Evolutionary conservation across 2,888 invertebrate genomes (phyloP), one percentile per base, ranked within the genome.

Genomic region (Trypoxylon attenuatum): DNA sequence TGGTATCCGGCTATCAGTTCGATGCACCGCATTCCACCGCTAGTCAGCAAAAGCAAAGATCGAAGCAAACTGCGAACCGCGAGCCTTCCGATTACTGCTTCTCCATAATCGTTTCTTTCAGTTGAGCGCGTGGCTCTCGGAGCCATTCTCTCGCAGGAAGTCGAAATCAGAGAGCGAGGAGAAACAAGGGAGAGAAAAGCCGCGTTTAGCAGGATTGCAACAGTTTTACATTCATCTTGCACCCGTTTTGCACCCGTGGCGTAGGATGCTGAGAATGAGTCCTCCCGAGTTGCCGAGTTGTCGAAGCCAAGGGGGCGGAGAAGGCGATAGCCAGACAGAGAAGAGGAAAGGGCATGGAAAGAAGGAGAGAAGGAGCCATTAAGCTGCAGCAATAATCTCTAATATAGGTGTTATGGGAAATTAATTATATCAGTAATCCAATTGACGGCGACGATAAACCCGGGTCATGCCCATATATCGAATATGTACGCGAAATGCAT

Each of bases 351-450:
- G 15, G 19, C 22, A 8, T 25, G 21, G 13, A 51, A 29, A 29
- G 19, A 33, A 42, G 29, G 25, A 61, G 33, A 58, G 22, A 53
- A 53, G 43, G 49, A 69, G 63, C 76, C 66, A 80, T 77, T 63
- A 88, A 88, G 88, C 88, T 87, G 87, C 88, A 89, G 89, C 89
- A 89, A 89, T 89, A 89, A 84, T 77, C n/a, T n/a, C 79, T 82
- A 77, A 77, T 69, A 67, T 82, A 82, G 79, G 75, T 82, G 78
- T 83, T 83, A 82, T 71, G 76, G 68, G 70, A 78, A 60, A 76
- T 55, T 64, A 63, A 69, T 67, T 71, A 64, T 51, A 69, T 50
- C 33, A 45, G 64, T 72, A 69, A 72, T 67, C 60, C 55, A 61
- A 62, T 71, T 52, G 62, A 49, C 55, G 54, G 62, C n/a, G 41